Evolutionary conservation across 2,888 invertebrate species (phyloP).

Genomic region (Aporophyla nigra): DNA sequence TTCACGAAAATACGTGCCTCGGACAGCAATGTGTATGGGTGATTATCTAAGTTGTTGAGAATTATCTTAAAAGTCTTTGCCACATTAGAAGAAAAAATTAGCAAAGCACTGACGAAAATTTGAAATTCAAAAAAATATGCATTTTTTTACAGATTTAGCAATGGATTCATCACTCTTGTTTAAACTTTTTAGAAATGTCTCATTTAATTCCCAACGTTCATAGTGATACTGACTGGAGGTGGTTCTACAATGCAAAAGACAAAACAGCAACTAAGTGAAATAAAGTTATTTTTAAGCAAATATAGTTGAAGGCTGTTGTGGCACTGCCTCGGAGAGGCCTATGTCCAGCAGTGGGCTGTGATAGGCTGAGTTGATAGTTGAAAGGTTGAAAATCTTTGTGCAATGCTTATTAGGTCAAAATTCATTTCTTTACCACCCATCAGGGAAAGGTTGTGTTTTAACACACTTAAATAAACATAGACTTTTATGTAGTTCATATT

Average conservation of each 20-base stretch:
- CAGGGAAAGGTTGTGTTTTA: not conserved
- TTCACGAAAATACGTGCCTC: not conserved
- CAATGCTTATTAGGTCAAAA: not conserved
- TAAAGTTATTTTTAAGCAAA: conserved; percentile 11
- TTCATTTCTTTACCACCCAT: not conserved
- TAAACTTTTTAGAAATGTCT: not conserved
- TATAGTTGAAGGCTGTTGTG: not conserved
- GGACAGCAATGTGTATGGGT: no score
- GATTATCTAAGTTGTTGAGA: not conserved
- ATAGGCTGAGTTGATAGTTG: not conserved
- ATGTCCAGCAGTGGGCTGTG: no score
- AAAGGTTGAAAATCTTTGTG: conserved; percentile 13
- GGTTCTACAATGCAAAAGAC: conserved; percentile 5
- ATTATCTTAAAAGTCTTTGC: not conserved
- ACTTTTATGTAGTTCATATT: not conserved
- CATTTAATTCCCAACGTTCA: conserved; percentile 11
- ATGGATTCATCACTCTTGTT: not conserved
- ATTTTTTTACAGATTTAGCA: not conserved
- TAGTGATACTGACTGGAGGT: not conserved
- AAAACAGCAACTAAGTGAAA: conserved; percentile 13
- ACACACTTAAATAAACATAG: not conserved
- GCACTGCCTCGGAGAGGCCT: no score
- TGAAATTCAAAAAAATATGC: not conserved
- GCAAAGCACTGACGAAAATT: not conserved
- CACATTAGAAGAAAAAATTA: not conserved